Percentiles rank a stretch among this genome's conserved stretches.
These are phyloP conservation scores for Xiphorhynchus erythropygius DNA, from an alignment of 2,797 vertebrate species.

Conservation along the genomic window DNA sequence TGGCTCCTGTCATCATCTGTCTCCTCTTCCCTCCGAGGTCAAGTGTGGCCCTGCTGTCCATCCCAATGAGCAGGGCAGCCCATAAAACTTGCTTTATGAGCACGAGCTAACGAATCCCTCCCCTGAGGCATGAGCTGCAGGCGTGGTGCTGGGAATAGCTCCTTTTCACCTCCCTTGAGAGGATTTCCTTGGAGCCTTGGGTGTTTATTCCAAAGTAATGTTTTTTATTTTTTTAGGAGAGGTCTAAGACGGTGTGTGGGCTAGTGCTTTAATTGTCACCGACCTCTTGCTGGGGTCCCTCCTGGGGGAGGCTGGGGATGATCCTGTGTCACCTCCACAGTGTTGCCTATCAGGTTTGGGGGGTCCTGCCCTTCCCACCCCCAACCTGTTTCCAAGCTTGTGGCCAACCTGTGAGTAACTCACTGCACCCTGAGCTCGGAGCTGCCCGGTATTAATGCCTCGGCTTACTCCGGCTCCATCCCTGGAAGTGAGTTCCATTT, in stretches of 20 bases:
- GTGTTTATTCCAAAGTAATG: fast-evolving
- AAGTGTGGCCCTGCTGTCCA: constrained; percentile 7
- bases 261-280: fast-evolving
- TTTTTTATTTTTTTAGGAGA: no score
- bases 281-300: not conserved
- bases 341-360: fast-evolving
- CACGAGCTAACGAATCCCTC: not conserved
- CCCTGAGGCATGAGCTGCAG: fast-evolving
- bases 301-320: fast-evolving
- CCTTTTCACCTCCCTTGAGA: not conserved
- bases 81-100: constrained; percentile 22
- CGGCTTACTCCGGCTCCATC: not conserved
- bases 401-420: not conserved
- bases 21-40: constrained; percentile 8
- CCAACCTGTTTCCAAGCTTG: not conserved
- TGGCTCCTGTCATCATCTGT: not conserved
- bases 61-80: not conserved
- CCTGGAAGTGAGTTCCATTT: constrained; percentile 10
- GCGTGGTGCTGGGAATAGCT: fast-evolving
- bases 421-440: fast-evolving
- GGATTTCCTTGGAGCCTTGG: fast-evolving
- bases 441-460: not conserved
- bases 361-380: not conserved
- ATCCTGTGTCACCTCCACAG: not conserved
- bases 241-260: fast-evolving